phyloP scores from a whole-genome alignment of 2,113 vertebrate genomes.

The Antigone vipio region DNA sequence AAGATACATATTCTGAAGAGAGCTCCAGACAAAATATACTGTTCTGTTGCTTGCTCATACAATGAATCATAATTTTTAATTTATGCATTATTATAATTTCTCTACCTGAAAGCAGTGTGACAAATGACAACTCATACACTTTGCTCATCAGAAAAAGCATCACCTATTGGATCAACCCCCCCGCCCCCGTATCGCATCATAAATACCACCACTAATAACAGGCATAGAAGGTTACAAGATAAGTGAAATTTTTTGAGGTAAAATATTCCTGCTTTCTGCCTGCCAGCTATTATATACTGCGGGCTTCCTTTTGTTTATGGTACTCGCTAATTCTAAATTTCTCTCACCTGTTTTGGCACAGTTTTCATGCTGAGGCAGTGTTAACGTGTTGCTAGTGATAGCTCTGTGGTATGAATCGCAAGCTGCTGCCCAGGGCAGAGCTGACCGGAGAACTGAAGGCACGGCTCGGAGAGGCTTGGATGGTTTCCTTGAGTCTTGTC shows the following conservation, averaged over 20 bases:
- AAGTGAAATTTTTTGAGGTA: not conserved
- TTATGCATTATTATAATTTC: not conserved
- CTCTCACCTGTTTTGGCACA: not conserved
- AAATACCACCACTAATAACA: not conserved
- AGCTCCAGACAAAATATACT: not conserved
- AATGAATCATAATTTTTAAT: not conserved
- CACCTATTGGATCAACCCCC: not conserved
- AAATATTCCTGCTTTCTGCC: not conserved
- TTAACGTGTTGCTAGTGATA: not conserved
- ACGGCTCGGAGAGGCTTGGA: not conserved
- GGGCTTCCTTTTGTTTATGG: not conserved
- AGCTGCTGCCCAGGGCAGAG: not conserved
- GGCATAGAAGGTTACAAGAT: not conserved
- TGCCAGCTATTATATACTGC: not conserved
- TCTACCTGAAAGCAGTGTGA: not conserved
- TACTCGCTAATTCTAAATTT: not conserved
- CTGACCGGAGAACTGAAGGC: not conserved
- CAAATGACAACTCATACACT: not conserved
- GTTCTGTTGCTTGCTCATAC: not conserved
- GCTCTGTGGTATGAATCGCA: not conserved
- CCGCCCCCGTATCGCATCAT: not conserved
- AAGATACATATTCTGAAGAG: not conserved
- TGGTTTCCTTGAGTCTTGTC: not conserved
- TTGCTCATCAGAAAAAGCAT: not conserved
- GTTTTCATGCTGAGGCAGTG: not conserved